Evolutionary conservation across 2,888 invertebrate genomes (phyloP).

Genomic region (Agapetus fuscipes): DNA sequence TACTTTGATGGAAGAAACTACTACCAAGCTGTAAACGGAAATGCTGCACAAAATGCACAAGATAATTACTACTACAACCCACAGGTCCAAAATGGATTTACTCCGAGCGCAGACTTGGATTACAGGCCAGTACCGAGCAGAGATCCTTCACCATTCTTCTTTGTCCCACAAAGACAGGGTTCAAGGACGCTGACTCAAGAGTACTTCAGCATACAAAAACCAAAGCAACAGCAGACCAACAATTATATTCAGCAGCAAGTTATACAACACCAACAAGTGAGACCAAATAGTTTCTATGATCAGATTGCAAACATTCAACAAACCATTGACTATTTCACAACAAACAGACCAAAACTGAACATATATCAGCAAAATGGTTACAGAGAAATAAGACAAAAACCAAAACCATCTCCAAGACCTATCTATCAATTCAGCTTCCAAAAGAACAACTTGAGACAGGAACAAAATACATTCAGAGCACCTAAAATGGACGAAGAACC

Average conservation of each 20-base stretch:
- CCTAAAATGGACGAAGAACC: slow-evolving; percentile 51
- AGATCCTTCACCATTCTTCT: slow-evolving; percentile 27
- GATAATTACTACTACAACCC: slow-evolving; percentile 33
- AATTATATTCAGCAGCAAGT: slow-evolving; percentile 26
- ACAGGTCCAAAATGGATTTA: slow-evolving; percentile 32
- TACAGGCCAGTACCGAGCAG: slow-evolving; percentile 32
- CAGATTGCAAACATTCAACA: slow-evolving; percentile 58
- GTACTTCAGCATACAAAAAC: slow-evolving; percentile 43
- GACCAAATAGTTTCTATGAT: slow-evolving; percentile 49
- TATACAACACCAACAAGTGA: slow-evolving; percentile 23
- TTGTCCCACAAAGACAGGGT: slow-evolving; percentile 45
- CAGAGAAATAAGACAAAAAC: slow-evolving; percentile 27
- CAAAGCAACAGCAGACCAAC: slow-evolving; percentile 32
- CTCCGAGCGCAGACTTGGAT: slow-evolving; percentile 36
- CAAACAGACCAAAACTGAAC: slow-evolving; percentile 44
- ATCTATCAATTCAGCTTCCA: slow-evolving; percentile 68
- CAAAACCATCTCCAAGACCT: slow-evolving; percentile 48
- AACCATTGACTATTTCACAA: slow-evolving; percentile 53
- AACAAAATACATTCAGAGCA: slow-evolving; percentile 38
- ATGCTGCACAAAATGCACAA: slow-evolving; percentile 31
- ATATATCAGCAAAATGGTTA: slow-evolving; percentile 32
- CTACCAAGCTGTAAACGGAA: slow-evolving; percentile 14
- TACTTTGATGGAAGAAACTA: slow-evolving; percentile 38
- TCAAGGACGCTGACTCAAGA: slow-evolving; percentile 43
- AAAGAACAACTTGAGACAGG: slow-evolving; percentile 41